Percentiles rank a stretch among this genome's conserved stretches.
phyloP scores from a whole-genome alignment of 2,888 invertebrate genomes.

The Encarsia formosa region DNA sequence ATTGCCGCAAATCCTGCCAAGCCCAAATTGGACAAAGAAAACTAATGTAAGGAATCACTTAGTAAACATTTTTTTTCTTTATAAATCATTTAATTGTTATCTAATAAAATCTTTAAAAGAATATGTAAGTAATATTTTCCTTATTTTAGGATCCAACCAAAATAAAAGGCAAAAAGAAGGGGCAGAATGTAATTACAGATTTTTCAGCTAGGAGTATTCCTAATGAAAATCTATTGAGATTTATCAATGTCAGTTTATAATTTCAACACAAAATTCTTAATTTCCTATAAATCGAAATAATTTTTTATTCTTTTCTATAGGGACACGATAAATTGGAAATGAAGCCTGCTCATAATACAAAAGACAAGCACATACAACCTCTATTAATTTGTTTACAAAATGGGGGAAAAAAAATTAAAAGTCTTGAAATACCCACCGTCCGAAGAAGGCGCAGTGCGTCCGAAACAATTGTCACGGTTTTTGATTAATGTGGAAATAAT shows the following conservation, averaged over 20 bases:
- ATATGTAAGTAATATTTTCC: not conserved
- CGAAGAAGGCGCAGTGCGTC: too few relatives aligned
- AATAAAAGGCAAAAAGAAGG: not conserved
- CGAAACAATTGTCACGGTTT: too few relatives aligned
- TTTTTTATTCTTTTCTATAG: too few relatives aligned
- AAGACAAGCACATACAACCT: too few relatives aligned
- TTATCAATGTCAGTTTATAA: too few relatives aligned
- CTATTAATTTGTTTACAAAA: not conserved
- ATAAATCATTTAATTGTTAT: not conserved
- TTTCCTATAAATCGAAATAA: too few relatives aligned
- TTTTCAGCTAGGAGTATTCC: not conserved
- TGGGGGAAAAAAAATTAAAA: not conserved
- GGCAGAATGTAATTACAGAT: not conserved
- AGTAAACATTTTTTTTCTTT: not conserved
- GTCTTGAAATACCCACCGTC: too few relatives aligned
- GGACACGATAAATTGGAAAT: too few relatives aligned
- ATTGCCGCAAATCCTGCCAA: not conserved
- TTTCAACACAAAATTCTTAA: too few relatives aligned
- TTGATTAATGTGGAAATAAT: too few relatives aligned
- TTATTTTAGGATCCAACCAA: not conserved
- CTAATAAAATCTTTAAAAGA: not conserved
- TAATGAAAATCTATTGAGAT: too few relatives aligned
- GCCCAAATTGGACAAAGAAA: not conserved
- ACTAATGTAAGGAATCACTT: not conserved
- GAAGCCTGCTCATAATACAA: not conserved